A percentile compares a stretch with the other conserved stretches of the same genome.
Evolutionary conservation across 1,140 invertebrate genomes (phyloP).

Genomic region (Olivierus martensii): DNA sequence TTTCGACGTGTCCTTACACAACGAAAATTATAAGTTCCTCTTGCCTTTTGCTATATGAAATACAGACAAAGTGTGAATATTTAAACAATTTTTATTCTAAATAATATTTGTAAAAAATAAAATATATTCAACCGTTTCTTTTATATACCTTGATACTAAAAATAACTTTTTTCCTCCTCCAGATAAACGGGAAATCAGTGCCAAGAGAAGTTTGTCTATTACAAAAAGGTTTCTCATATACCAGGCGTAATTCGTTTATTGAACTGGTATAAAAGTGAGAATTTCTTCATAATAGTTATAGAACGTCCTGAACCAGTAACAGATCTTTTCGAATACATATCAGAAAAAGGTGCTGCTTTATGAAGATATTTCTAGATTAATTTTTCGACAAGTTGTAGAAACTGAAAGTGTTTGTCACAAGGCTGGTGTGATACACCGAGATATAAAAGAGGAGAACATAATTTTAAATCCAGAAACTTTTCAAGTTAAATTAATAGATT

Average conservation of each 20-base stretch:
- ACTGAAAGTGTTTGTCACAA: slow-evolving; percentile 38
- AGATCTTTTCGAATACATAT: slow-evolving; percentile 55
- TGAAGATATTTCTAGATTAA: slow-evolving; percentile 39
- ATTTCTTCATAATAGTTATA: slow-evolving; percentile 45
- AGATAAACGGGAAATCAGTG: slow-evolving; percentile 35
- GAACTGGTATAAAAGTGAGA: slow-evolving; percentile 43
- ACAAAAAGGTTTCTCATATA: slow-evolving; percentile 38
- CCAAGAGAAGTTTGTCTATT: slow-evolving; percentile 48
- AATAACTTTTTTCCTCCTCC: slow-evolving; percentile 5
- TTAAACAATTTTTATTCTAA: too few relatives aligned
- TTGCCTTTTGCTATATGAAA: too few relatives aligned
- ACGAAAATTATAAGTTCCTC: too few relatives aligned
- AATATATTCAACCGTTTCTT: too few relatives aligned
- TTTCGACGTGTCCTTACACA: too few relatives aligned
- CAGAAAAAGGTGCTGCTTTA: slow-evolving; percentile 42
- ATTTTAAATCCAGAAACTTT: slow-evolving; percentile 43
- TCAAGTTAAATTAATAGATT: slow-evolving; percentile 45
- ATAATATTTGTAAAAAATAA: too few relatives aligned
- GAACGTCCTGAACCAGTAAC: slow-evolving; percentile 46
- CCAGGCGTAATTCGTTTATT: slow-evolving; percentile 45
- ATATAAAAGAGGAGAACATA: slow-evolving; percentile 56
- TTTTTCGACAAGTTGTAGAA: slow-evolving; percentile 40
- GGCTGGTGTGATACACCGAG: slow-evolving; percentile 43
- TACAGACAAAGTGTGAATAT: too few relatives aligned
- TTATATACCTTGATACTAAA: too few relatives aligned